Evolutionary conservation across 2,113 vertebrate species (phyloP).

Genomic region (Xiphorhynchus elegans): DNA sequence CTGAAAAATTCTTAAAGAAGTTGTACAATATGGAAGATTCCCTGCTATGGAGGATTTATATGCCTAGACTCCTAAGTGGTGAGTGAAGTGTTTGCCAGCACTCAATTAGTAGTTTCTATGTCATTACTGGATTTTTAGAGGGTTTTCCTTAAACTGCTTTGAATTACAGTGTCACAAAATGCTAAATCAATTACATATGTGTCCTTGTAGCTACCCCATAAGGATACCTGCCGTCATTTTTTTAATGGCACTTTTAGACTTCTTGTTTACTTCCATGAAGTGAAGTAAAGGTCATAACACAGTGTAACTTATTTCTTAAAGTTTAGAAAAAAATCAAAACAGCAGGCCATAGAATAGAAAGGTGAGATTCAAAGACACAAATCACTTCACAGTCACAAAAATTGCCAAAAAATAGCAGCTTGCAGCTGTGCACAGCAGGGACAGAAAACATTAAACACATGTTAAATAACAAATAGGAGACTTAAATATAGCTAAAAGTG

Average conservation of each 20-base stretch:
- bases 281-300: slow-evolving; percentile 84
- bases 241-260: slow-evolving; percentile 27
- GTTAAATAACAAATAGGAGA: slow-evolving; percentile 84
- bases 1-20: neutral
- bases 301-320: slow-evolving; percentile 79
- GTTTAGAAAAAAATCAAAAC: slow-evolving; percentile 80
- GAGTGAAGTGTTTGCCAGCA: slow-evolving; percentile 35
- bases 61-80: neutral
- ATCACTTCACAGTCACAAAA: slow-evolving; percentile 81
- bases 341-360: slow-evolving; percentile 79
- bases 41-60: neutral
- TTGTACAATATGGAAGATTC: neutral
- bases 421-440: slow-evolving; percentile 82
- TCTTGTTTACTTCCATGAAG: slow-evolving; percentile 77
- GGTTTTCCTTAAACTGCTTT: slow-evolving; percentile 9
- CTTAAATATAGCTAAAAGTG: slow-evolving; percentile 81
- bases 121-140: slow-evolving; percentile 31
- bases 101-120: slow-evolving; percentile 40
- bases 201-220: neutral
- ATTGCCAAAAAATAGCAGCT: slow-evolving; percentile 79
- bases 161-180: slow-evolving; percentile 12
- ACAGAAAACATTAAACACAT: slow-evolving; percentile 83
- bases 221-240: slow-evolving; percentile 11
- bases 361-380: slow-evolving; percentile 78
- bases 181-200: slow-evolving; percentile 15